Evolutionary conservation across 2,113 vertebrate species (phyloP).

Genomic region (Jaculus jaculus): DNA sequence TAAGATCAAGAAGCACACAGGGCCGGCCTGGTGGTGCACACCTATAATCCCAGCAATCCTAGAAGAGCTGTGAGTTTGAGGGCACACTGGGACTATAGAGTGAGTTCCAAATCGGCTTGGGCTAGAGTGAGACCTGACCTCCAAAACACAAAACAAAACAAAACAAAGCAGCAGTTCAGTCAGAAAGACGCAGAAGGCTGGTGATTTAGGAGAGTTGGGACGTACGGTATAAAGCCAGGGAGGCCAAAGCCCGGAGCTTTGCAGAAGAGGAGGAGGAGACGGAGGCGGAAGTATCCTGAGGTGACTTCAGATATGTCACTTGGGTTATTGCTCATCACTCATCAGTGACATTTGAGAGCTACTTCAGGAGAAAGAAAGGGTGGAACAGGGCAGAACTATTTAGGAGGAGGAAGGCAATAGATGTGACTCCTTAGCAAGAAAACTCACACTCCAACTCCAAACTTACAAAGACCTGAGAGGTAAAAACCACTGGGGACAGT

Average conservation of each 20-base stretch:
- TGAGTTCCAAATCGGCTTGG: no score
- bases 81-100: no score
- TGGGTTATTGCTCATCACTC: conserved; percentile 42
- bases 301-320: conserved; percentile 55
- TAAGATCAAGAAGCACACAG: conserved; percentile 32
- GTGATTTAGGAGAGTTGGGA: not conserved
- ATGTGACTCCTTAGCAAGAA: not conserved
- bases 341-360: conserved; percentile 33
- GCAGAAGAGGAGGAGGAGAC: conserved; percentile 32
- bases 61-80: no score
- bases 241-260: not conserved
- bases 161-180: not conserved
- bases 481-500: not conserved
- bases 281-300: conserved; percentile 10
- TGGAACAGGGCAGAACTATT: not conserved
- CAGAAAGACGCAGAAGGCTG: not conserved
- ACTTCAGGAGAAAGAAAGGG: not conserved
- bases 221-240: no score
- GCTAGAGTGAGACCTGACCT: no score
- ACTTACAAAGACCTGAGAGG: not conserved
- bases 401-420: not conserved
- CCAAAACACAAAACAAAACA: no score
- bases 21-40: not conserved
- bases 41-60: no score
- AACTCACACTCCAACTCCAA: not conserved